These are phyloP conservation scores for Hyposoter dolosus DNA, from an alignment of 2,888 invertebrate species.

Conservation along the genomic window DNA sequence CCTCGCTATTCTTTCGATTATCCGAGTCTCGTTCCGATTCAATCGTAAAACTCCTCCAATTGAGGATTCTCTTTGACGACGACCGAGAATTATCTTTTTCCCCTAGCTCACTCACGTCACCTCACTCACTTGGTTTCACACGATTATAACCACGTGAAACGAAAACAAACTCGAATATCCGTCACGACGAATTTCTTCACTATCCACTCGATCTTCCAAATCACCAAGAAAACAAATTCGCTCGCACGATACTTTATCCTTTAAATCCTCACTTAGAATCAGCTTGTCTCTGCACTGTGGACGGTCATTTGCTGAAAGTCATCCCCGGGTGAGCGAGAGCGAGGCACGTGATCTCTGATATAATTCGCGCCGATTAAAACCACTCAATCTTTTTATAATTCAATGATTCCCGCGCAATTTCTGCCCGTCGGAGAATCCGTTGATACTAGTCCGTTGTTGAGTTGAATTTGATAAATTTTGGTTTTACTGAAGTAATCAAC, in stretches of 20 bases:
- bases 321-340: not conserved
- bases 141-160: not conserved
- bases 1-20: not conserved
- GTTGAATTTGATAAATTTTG: not conserved
- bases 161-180: conserved; percentile 21
- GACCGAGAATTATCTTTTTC: not conserved
- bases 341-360: conserved; percentile 5
- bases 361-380: not conserved
- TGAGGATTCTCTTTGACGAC: not conserved
- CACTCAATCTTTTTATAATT: not conserved
- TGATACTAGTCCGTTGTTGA: not conserved
- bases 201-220: conserved; percentile 6
- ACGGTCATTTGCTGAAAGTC: not conserved
- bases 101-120: not conserved
- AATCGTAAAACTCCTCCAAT: not conserved
- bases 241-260: not conserved
- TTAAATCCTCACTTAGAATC: not conserved
- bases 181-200: conserved; percentile 19
- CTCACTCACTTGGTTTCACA: conserved; percentile 27
- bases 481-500: not conserved
- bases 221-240: not conserved
- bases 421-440: conserved; percentile 25
- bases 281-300: not conserved
- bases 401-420: conserved; percentile 43
- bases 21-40: not conserved